These are phyloP conservation scores for Hirudinaria manillensis DNA, from an alignment of 2,888 invertebrate genomes.

Conservation along the genomic window DNA sequence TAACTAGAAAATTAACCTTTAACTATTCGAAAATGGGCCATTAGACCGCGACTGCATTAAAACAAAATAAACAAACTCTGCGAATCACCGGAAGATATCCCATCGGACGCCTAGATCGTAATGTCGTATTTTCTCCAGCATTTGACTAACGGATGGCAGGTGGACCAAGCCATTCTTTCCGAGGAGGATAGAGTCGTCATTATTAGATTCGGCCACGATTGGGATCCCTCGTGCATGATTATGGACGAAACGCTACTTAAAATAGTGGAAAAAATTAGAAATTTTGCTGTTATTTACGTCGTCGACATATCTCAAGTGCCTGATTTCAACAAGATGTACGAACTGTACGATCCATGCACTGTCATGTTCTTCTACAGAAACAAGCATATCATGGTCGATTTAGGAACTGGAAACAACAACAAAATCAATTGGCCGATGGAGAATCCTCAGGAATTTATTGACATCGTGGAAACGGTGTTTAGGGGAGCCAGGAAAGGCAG, in stretches of 20 bases:
- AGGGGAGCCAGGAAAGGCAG: constrained; percentile 94
- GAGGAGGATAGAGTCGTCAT: constrained; percentile 98
- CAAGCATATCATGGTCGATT: constrained; percentile 99
- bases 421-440: constrained; percentile 99
- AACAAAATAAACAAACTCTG: too few species aligned
- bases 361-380: constrained; percentile 99
- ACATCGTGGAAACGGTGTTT: constrained; percentile 96
- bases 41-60: too few species aligned
- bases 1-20: too few species aligned
- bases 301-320: constrained; percentile 97
- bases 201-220: constrained; percentile 96
- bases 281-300: constrained; percentile 92
- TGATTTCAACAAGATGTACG: constrained; percentile 94
- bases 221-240: constrained; percentile 99
- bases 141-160: constrained; percentile 99
- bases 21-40: too few species aligned
- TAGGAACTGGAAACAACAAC: constrained; percentile 97
- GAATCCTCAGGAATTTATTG: constrained; percentile 98
- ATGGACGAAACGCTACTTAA: constrained; percentile 77
- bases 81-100: too few species aligned
- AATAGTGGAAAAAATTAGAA: constrained; percentile 71
- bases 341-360: constrained; percentile 89
- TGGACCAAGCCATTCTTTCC: constrained; percentile 95
- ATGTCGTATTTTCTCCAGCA: constrained; percentile 99
- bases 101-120: background rate